Conservation (phyloP, 2,888 invertebrate genomes). For the Volucella zonaria region DNA sequence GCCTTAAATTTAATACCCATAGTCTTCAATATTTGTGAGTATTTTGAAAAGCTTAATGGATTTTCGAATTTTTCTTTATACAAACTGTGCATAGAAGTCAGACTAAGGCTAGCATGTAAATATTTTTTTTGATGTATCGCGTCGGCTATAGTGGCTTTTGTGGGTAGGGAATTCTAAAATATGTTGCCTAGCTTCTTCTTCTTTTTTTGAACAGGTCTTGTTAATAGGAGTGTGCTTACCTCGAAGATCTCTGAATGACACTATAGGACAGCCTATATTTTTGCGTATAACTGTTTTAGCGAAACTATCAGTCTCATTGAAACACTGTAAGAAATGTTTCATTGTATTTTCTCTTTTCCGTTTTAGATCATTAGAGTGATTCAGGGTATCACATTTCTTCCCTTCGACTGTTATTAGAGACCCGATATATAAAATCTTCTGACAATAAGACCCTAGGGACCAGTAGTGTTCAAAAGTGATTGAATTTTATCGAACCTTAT, state of each 20-base stretch:
- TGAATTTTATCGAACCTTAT: too few relatives aligned
- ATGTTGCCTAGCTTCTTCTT: conserved; percentile 35
- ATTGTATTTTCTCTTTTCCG: conserved; percentile 23
- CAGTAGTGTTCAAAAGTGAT: background rate
- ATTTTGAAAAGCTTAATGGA: too few relatives aligned
- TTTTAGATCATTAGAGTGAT: conserved; percentile 3
- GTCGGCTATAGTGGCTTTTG: too few relatives aligned
- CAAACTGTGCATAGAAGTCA: too few relatives aligned
- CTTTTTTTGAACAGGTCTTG: conserved; percentile 28
- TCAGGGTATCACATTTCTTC: conserved; percentile 25
- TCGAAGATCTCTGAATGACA: conserved; percentile 30
- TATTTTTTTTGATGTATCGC: too few relatives aligned
- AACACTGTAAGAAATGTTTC: conserved; percentile 51
- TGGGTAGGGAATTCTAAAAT: conserved; percentile 28
- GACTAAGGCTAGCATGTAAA: too few relatives aligned
- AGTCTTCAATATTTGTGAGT: too few relatives aligned
- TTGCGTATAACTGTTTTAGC: conserved; percentile 37
- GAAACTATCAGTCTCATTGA: conserved; percentile 58
- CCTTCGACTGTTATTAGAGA: conserved; percentile 17
- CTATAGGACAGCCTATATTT: conserved; percentile 38
- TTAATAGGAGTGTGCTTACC: conserved; percentile 28
- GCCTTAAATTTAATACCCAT: too few relatives aligned
- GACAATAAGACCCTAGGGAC: conserved; percentile 32
- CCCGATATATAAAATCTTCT: conserved; percentile 53
- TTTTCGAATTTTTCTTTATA: too few relatives aligned